Evolutionary conservation across 1,140 invertebrate genomes (phyloP), one percentile per base, ranked within the genome.

Genomic region (Chymomyza costata): DNA sequence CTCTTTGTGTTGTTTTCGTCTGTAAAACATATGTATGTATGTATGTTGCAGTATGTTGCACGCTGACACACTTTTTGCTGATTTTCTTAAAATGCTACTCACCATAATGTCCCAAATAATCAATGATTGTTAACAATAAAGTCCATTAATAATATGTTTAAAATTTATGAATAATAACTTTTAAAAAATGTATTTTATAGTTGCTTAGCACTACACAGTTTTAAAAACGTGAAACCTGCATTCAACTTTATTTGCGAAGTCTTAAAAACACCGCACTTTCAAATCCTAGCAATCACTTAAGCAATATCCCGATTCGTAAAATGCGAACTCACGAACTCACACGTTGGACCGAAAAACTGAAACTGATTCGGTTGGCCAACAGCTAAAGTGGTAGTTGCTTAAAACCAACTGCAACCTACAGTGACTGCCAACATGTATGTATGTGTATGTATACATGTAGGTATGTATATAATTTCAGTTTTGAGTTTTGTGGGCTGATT

Each of bases 341-440:
- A 80, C 73, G 73, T 64, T 80, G 67, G 73, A 80, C 73, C 67
- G 73, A 67, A 73, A 78, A 78, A 78, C 73, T 80, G 73, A 78
- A 80, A 80, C 71, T 78, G 73, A 78, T 61, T 80, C 21, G 21
- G 3, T 25, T 44, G 56, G 49, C 71, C 71, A 70, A 38, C 66
- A 53, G 70, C 50, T 50, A 76, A 76, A 25, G 21, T 8, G 21
- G 21, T n/a, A n/a, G n/a, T n/a, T 8, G 21, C 21, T 3, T 8
- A 25, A 25, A 25, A 8, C 8, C 3, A 25, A 25, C 21, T 3
- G 21, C 21, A 25, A n/a, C n/a, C n/a, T n/a, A n/a, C n/a, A n/a
- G n/a, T n/a, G n/a, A n/a, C n/a, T n/a, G n/a, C n/a, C n/a, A n/a
- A n/a, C n/a, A n/a, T n/a, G n/a, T n/a, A n/a, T n/a, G n/a, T n/a